Evolutionary conservation across 2,113 vertebrate species (phyloP), one percentile per base, ranked within the genome.

Genomic region (Laticauda laticaudata): DNA sequence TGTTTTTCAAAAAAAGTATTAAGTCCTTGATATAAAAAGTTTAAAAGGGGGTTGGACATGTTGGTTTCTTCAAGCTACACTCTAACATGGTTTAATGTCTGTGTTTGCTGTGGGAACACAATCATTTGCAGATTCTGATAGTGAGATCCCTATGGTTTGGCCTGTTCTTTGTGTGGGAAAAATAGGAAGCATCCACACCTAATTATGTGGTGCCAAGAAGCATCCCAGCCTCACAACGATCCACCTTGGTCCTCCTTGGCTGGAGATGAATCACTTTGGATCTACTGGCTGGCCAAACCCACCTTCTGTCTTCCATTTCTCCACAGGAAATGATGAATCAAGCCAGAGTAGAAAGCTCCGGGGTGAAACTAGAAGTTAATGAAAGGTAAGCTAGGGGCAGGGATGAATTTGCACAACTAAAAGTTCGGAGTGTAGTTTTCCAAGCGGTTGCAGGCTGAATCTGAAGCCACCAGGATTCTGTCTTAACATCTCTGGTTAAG

Each of bases 291-390:
- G 20, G 8, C 43, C 61, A 45, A 90, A 86, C 3, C 29, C 69
- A 39, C 9, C 3, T 55, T 1, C 23, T 53, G 1, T 24, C 24
- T 14, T 61, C 23, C 2, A 0, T 64, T 24, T 89, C 26, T 29
- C 89, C 15, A 55, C 93, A 99, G 99, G 99, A 99, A 97, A 98
- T 99, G 99, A 99, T 99, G 99, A 98, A 98, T 97, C 98, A 99
- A 95, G 99, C 99, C 90, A 98, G 99, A 90, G 98, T 96, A 0
- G 98, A 98, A 95, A 99, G 98, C 56, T 97, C 99, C 0, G 99
- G 99, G 26, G 95, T 99, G 8, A 99, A 99, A 96, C 98, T 99
- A 69, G 99, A 99, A 95, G 99, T 99, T 95, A 99, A 99, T 0
- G 99, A 99, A 96, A 98, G 99, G 99, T 99, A 94, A 96, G 98